Percentiles rank a stretch among this genome's conserved stretches.
phyloP scores from a whole-genome alignment of 1,140 invertebrate species.

The Vollenhovia emeryi region DNA sequence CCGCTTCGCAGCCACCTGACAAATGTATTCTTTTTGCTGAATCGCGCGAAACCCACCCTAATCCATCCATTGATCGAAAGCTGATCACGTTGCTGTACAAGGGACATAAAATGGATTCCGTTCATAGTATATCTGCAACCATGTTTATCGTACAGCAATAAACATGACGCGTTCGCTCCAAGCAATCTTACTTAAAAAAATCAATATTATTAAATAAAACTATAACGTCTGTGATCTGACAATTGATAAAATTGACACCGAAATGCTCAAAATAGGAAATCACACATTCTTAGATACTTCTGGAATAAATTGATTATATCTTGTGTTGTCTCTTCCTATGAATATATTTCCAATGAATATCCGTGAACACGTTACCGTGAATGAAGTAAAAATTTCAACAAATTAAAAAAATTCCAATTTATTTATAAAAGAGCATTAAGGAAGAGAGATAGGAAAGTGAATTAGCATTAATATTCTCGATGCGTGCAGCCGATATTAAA shows the following conservation, averaged over 20 bases:
- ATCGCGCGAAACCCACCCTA: constrained; percentile 75
- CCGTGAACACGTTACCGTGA: not conserved
- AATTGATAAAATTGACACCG: not conserved
- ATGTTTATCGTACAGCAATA: not conserved
- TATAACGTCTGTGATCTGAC: not conserved
- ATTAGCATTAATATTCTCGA: not conserved
- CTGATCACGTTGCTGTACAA: constrained; percentile 23
- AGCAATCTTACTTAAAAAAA: not conserved
- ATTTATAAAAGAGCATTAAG: not conserved
- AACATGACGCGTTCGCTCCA: not conserved
- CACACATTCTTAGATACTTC: not conserved
- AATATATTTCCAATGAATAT: not conserved
- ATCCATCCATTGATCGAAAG: constrained; percentile 51
- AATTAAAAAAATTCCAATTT: not conserved
- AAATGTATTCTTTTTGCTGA: constrained; percentile 84
- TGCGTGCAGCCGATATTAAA: not conserved
- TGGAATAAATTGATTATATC: not conserved
- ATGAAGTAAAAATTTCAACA: not conserved
- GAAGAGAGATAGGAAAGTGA: not conserved
- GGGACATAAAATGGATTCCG: not conserved
- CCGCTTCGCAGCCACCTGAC: constrained; percentile 71
- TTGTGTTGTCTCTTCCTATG: not conserved
- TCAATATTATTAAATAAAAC: not conserved
- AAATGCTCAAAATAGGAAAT: not conserved
- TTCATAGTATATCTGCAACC: not conserved